Evolutionary conservation across 2,113 vertebrate genomes (phyloP).

Genomic region (Hippocampus comes): DNA sequence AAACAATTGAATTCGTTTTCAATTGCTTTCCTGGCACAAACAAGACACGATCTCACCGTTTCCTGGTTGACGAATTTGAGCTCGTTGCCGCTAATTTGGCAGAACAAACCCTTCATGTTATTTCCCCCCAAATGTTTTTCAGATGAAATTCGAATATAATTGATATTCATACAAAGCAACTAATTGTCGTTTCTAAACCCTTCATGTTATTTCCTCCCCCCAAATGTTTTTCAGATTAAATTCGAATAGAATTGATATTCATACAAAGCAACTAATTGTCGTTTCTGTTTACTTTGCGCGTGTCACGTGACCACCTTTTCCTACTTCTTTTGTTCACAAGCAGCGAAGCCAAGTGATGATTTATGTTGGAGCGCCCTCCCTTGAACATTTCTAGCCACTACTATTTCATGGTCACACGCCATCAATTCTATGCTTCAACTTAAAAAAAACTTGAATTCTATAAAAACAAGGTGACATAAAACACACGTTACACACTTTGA

Average conservation of each 20-base stretch:
- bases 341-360: background rate
- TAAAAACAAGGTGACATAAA: no score
- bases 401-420: background rate
- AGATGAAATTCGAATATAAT: no score
- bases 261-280: background rate
- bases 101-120: constrained; percentile 62
- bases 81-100: constrained; percentile 24
- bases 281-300: background rate
- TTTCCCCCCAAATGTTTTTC: background rate
- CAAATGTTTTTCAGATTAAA: background rate
- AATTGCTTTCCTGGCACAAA: background rate
- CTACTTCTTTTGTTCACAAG: background rate
- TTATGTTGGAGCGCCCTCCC: background rate
- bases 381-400: background rate
- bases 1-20: background rate
- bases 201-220: constrained; percentile 41
- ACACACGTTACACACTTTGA: no score
- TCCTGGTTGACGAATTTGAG: constrained; percentile 60
- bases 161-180: no score
- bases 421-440: no score
- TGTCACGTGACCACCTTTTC: background rate
- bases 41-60: constrained; percentile 42
- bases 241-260: no score
- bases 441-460: no score
- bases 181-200: constrained; percentile 29